Percentiles rank a stretch among this genome's conserved stretches.
Evolutionary conservation across 2,113 vertebrate species (phyloP).

Genomic region (Epinephelus cyanopodus): DNA sequence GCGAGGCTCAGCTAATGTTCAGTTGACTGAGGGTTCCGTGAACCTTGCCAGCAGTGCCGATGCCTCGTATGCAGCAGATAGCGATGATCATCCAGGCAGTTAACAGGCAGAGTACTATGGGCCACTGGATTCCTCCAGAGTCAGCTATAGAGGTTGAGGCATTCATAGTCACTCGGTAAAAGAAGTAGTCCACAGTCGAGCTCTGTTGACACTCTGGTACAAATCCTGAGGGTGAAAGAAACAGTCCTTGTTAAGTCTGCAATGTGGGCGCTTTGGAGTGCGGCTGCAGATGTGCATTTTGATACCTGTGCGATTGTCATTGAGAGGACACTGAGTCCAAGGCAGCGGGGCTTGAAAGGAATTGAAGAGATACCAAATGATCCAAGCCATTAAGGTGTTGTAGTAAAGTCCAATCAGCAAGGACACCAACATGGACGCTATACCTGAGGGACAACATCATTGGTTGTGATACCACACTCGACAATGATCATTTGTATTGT

Average conservation of each 20-base stretch:
- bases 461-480: neutral
- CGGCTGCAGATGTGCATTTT: neutral
- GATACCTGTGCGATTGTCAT: conserved; percentile 86
- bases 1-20: neutral
- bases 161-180: conserved; percentile 92
- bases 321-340: conserved; percentile 89
- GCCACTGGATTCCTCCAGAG: conserved; percentile 90
- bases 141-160: conserved; percentile 84
- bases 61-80: conserved; percentile 89
- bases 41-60: conserved; percentile 94
- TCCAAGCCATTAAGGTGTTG: conserved; percentile 91
- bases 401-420: conserved; percentile 91
- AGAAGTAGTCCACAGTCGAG: conserved; percentile 92
- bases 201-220: conserved; percentile 88
- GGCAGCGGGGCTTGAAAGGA: conserved; percentile 86
- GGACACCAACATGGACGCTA: conserved; percentile 91
- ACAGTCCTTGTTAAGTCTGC: neutral
- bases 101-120: conserved; percentile 87
- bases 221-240: conserved; percentile 77
- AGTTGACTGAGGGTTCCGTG: neutral
- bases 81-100: conserved; percentile 89
- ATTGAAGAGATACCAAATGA: conserved; percentile 80
- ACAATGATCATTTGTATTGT: neutral
- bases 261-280: neutral
- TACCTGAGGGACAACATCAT: conserved; percentile 78